Conservation (phyloP, 2,888 invertebrate species). For the Camptogramma bilineatum region DNA sequence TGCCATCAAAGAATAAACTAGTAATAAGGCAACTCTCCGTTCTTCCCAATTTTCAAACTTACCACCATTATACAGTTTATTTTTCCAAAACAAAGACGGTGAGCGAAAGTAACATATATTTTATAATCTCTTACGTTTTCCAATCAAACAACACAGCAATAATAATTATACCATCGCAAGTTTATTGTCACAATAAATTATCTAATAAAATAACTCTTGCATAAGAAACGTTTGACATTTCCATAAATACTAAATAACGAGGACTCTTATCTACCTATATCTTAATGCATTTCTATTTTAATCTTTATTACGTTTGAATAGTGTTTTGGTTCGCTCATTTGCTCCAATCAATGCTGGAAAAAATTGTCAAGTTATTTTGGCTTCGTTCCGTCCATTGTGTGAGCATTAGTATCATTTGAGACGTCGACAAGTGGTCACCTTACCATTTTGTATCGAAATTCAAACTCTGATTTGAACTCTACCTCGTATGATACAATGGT, state of each 20-base stretch:
- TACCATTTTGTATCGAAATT: conserved; percentile 21
- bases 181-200: conserved; percentile 10
- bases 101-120: background rate
- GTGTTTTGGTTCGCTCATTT: conserved; percentile 9
- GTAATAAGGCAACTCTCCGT: background rate
- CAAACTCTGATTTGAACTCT: conserved; percentile 6
- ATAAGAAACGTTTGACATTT: conserved; percentile 19
- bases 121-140: background rate
- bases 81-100: background rate
- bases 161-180: background rate
- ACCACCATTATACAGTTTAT: background rate
- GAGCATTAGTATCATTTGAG: conserved; percentile 56
- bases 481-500: conserved; percentile 2
- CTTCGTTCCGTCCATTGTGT: conserved; percentile 61
- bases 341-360: conserved; percentile 47
- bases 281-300: conserved; percentile 4
- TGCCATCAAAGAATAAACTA: background rate
- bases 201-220: conserved; percentile 6
- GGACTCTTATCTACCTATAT: conserved; percentile 29
- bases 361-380: conserved; percentile 68
- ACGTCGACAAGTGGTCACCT: conserved; percentile 45
- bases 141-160: background rate
- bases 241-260: conserved; percentile 23
- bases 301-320: conserved; percentile 7
- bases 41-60: too few relatives aligned